Evolutionary conservation across 2,113 vertebrate species (phyloP), one percentile per base, ranked within the genome.

Genomic region (Lophius piscatorius): DNA sequence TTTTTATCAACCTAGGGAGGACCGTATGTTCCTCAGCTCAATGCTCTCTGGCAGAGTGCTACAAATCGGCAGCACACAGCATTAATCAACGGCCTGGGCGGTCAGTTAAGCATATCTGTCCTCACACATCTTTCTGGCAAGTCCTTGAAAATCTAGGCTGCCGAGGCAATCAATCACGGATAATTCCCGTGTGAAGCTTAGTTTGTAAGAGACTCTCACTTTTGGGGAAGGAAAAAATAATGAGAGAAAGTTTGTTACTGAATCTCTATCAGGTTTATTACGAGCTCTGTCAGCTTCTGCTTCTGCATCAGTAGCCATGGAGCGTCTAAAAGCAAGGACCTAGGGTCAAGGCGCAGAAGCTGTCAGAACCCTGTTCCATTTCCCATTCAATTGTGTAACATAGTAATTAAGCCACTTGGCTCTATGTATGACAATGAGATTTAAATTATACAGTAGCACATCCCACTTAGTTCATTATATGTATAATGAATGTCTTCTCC

Each of bases 41-140:
- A 28, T 20, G 47, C 57, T 77, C 55, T 75, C 63, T 35, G 39
- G 57, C 45, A 65, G 65, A 66, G 67, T 40, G 66, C 76, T 72
- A 79, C 74, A 79, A 80, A 88, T 89, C 78, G 70, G 56, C 60
- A 45, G 57, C 10, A 33, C 74, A 48, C 74, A 59, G 76, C 81
- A 83, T 87, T 84, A 88, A 90, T 88, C 88, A 89, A 62, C 67
- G 58, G 77, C 67, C 46, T 42, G 57, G 60, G 83, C 82, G 85
- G 83, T 88, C 84, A 83, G 71, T 74, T 41, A 45, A 68, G 57
- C 63, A 49, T 71, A 63, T 63, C 72, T 82, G 72, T 86, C 78
- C 69, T 66, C 45, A 57, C 23, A n/a, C 73, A 74, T 82, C 72
- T 67, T 66, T 54, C 44, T 62, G 23, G 57, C 24, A 64, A 74